A percentile compares a stretch with the other conserved stretches of the same genome.
phyloP scores from a whole-genome alignment of 2,797 vertebrate genomes.

The Hippocampus kuda region DNA sequence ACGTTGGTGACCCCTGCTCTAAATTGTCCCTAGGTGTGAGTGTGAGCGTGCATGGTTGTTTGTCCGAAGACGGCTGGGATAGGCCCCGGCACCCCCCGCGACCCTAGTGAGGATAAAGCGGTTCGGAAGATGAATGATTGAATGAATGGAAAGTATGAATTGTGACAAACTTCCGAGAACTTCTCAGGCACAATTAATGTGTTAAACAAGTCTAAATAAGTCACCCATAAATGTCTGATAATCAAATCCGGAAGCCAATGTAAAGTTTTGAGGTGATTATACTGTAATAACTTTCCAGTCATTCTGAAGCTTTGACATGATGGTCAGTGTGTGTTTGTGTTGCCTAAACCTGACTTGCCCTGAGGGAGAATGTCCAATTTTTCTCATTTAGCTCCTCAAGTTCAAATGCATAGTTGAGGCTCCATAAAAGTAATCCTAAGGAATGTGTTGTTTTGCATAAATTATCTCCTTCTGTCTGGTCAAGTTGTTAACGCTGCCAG shows the following conservation, averaged over 20 bases:
- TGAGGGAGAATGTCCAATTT: not conserved
- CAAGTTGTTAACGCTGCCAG: not conserved
- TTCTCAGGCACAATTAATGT: not conserved
- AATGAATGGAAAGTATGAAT: no score
- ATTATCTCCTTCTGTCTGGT: slow-evolving; percentile 36
- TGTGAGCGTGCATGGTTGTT: no score
- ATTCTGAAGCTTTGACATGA: not conserved
- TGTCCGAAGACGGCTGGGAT: no score
- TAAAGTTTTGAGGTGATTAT: not conserved
- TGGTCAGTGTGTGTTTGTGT: not conserved
- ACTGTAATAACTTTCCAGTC: not conserved
- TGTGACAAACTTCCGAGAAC: no score
- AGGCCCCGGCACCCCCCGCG: no score
- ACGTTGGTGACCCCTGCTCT: no score
- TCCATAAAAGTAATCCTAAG: slow-evolving; percentile 41
- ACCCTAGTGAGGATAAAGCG: no score
- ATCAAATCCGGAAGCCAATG: not conserved
- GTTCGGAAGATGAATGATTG: no score
- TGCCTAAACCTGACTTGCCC: not conserved
- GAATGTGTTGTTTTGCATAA: slow-evolving; percentile 40
- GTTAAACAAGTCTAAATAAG: slow-evolving; percentile 3
- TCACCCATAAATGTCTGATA: not conserved
- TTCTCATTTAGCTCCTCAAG: slow-evolving; percentile 29
- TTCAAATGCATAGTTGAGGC: slow-evolving; percentile 44
- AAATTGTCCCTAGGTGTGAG: no score